Evolutionary conservation across 2,888 invertebrate genomes (phyloP), one percentile per base, ranked within the genome.

Genomic region (Nasonovia ribisnigri): DNA sequence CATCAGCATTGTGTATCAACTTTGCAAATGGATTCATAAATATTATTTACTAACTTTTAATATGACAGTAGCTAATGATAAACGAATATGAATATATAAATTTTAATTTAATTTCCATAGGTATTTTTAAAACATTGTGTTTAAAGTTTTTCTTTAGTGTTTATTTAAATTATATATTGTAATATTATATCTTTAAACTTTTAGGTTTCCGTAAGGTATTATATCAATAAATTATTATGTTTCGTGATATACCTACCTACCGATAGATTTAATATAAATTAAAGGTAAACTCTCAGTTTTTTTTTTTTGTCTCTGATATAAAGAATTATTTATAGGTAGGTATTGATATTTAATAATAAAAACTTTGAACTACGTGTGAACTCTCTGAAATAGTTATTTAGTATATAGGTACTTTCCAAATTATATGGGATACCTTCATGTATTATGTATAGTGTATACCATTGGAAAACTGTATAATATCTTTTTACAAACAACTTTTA

Each of bases 321-420:
- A 48, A 48, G 1, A 13, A 87, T n/a, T 48, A 87, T 87, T 87
- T 87, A 87, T 87, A 46, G n/a, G n/a, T 43, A 46, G n/a, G 46
- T 86, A 29, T 86, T 43, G 46, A 86, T 29, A 86, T 86, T 86
- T 86, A 46, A 86, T 46, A 86, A 86, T 46, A 43, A 86, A 48
- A 87, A 87, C 29, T 43, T 42, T 43, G 42, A 88, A 42, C 24
- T 42, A 88, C 54, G 42, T 42, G 88, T 88, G 60, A 89, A 60
- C 29, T 60, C 42, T 29, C 6, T 16, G 67, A 36, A 60, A 5
- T n/a, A 88, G 51, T 88, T 51, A 88, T 36, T 43, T 84, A 36
- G 3, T 87, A 87, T 48, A 84, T 46, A 43, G 86, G 46, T 86
- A 86, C 43, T 86, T 43, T 42, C 26, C 1, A 57, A 57, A 54